Conservation (phyloP, 2,888 invertebrate genomes). For the Drosophila engyochracea region DNA sequence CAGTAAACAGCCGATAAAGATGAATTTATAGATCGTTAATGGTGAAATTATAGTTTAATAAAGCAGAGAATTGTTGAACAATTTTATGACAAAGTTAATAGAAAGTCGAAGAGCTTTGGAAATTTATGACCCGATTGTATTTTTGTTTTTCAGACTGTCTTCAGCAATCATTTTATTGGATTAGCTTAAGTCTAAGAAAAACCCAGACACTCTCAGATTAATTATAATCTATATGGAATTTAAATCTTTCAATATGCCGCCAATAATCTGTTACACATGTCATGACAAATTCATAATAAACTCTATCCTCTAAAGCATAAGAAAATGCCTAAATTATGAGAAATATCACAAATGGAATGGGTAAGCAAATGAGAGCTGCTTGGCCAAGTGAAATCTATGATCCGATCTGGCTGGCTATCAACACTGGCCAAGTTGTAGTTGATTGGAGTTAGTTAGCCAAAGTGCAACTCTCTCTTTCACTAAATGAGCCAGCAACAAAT, state of each 20-base stretch:
- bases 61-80: background rate
- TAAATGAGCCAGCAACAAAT: constrained; percentile 67
- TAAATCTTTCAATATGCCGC: background rate
- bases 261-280: background rate
- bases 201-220: background rate
- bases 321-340: constrained; percentile 48
- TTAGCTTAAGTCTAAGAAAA: background rate
- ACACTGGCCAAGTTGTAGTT: background rate
- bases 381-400: constrained; percentile 44
- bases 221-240: background rate
- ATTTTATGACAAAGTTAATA: background rate
- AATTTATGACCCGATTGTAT: background rate
- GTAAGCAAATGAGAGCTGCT: constrained; percentile 38
- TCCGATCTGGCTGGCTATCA: constrained; percentile 20
- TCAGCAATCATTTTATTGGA: background rate
- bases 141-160: background rate
- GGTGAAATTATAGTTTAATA: background rate
- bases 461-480: constrained; percentile 76
- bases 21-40: background rate
- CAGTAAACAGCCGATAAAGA: background rate
- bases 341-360: constrained; percentile 36
- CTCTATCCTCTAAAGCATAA: background rate
- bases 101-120: background rate
- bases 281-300: background rate
- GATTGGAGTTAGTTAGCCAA: constrained; percentile 44